Evolutionary conservation across 2,888 invertebrate species (phyloP), one percentile per base, ranked within the genome.

Genomic region (Orthonevra nobilis): DNA sequence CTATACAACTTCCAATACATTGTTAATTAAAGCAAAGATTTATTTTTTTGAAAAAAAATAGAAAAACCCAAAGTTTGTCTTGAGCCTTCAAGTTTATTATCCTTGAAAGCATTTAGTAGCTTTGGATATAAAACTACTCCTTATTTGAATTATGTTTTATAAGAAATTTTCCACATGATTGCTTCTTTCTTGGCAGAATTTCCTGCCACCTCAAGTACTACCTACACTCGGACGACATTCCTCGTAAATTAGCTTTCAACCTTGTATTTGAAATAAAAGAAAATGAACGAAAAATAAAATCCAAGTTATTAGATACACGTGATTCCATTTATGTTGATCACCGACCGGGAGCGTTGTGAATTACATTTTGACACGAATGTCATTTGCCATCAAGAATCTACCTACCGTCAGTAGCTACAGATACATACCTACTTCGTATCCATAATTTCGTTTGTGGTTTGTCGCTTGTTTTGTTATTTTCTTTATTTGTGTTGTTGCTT

Each of bases 241-340:
- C 40, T 48, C 32, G 58, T 58, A 10, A 61, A 52, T 36, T 34
- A 3, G 7, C 9, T 26, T 34, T n/a, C n/a, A 17, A 30, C 28
- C 12, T 9, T 42, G n/a, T 20, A 23, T 17, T 14, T 28, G 42
- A 6, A 20, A 30, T 10, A 14, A 7, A 3, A 9, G 5, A 26
- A 19, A 32, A 15, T 15, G n/a, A 9, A n/a, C 7, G 28, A 38
- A 40, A 23, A 12, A 40, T 17, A 60, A 52, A n/a, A n/a, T n/a
- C n/a, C n/a, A n/a, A n/a, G n/a, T 42, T 60, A 69, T 69, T 60
- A 60, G 52, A 42, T 52, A 61, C 70, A 61, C 70, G 61, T 70
- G 70, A 70, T 61, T 61, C 36, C 23, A 54, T 54, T 61, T 70
- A 61, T 20, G 38, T 20, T 52, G 61, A 52, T 61, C 36, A 26